These are phyloP conservation scores for Drosophila baimaii DNA, from an alignment of 1,140 invertebrate genomes.

Conservation along the genomic window DNA sequence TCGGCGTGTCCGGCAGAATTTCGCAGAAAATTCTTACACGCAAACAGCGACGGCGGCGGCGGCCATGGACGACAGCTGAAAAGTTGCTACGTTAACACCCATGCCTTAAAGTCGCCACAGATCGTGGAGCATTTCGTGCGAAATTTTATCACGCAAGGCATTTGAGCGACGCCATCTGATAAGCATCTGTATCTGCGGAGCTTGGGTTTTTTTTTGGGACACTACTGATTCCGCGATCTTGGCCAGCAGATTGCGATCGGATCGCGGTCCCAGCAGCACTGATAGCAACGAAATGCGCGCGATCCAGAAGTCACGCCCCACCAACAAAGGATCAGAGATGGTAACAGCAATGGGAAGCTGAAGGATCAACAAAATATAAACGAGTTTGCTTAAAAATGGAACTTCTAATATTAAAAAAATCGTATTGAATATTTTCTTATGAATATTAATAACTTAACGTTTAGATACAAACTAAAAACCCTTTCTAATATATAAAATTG, in stretches of 20 bases:
- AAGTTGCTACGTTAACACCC: conserved; percentile 78
- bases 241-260: conserved; percentile 61
- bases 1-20: conserved; percentile 62
- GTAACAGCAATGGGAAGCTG: no score
- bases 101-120: conserved; percentile 22
- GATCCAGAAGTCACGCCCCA: conserved; percentile 53
- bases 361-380: not conserved
- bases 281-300: conserved; percentile 41
- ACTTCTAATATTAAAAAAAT: not conserved
- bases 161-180: conserved; percentile 58
- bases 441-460: no score
- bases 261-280: conserved; percentile 2
- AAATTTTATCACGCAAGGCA: conserved; percentile 80
- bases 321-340: conserved; percentile 36
- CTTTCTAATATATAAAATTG: no score
- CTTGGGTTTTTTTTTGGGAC: conserved; percentile 1
- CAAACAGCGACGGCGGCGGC: conserved; percentile 40
- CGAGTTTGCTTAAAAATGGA: not conserved
- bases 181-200: conserved; percentile 57
- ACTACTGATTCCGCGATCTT: conserved; percentile 47
- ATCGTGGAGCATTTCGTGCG: conserved; percentile 60
- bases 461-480: no score
- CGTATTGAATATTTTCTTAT: not conserved
- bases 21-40: conserved; percentile 79
- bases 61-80: conserved; percentile 67